phyloP scores from a whole-genome alignment of 2,797 vertebrate species.

The Taenioides sp. region DNA sequence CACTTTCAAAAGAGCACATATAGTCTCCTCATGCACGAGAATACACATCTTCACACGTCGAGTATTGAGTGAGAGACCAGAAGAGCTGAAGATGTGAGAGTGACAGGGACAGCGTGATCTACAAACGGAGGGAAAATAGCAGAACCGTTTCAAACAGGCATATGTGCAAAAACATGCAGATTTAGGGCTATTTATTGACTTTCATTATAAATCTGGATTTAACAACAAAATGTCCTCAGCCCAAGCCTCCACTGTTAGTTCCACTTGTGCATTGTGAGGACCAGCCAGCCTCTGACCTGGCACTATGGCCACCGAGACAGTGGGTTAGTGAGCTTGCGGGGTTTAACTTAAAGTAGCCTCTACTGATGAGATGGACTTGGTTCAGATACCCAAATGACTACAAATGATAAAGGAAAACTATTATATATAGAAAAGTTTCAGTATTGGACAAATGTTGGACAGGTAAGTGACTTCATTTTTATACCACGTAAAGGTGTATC shows the following conservation, averaged over 20 bases:
- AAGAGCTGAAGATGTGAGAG: conserved; percentile 20
- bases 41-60: conserved; percentile 28
- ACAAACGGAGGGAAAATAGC: conserved; percentile 24
- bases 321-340: conserved; percentile 83
- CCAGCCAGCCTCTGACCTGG: conserved; percentile 69
- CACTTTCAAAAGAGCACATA: not conserved
- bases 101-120: conserved; percentile 33
- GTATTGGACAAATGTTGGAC: conserved; percentile 32
- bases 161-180: conserved; percentile 13
- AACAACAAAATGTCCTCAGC: not conserved
- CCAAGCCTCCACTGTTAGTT: not conserved
- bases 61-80: conserved; percentile 26
- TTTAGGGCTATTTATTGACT: conserved; percentile 5
- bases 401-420: conserved; percentile 1
- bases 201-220: not conserved
- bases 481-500: not conserved
- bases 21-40: conserved; percentile 1
- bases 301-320: conserved; percentile 85
- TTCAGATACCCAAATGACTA: conserved; percentile 77
- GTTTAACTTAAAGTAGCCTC: conserved; percentile 83
- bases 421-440: not conserved
- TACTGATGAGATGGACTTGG: conserved; percentile 92
- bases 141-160: conserved; percentile 34
- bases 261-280: conserved; percentile 28
- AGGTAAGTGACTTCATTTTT: conserved; percentile 65